These are phyloP conservation scores for Nasonia vitripennis DNA, from an alignment of 1,140 invertebrate genomes.

Conservation along the genomic window DNA sequence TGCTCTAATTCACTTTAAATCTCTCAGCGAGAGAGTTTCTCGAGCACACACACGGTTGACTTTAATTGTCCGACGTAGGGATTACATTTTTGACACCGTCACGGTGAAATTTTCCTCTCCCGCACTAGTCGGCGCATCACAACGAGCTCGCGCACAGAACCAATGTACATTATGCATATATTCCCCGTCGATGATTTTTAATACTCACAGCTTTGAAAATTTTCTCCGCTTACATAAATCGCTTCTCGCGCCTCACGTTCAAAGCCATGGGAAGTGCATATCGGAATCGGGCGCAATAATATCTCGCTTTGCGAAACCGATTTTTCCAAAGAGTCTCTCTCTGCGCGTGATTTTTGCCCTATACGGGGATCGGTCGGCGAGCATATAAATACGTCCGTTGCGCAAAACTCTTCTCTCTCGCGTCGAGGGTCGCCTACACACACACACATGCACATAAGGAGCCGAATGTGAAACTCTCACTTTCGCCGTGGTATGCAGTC, in stretches of 20 bases:
- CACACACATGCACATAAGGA: not conserved
- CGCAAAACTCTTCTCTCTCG: not conserved
- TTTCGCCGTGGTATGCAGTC: conserved; percentile 55
- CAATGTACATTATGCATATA: not conserved
- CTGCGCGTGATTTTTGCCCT: not conserved
- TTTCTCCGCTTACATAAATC: not conserved
- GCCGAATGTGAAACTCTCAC: conserved; percentile 61
- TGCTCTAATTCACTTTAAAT: not conserved
- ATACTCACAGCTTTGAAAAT: not conserved
- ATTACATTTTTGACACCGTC: not conserved
- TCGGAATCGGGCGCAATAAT: not conserved
- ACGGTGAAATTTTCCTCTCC: too few species aligned
- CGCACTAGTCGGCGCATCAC: too few species aligned
- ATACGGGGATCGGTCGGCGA: not conserved
- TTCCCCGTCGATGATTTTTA: not conserved
- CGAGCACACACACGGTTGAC: not conserved
- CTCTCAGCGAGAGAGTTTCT: not conserved
- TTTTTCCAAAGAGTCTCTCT: not conserved
- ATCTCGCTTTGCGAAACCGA: not conserved
- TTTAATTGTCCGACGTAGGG: not conserved
- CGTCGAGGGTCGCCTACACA: conserved; percentile 40
- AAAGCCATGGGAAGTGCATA: not conserved
- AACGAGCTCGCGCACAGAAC: too few species aligned
- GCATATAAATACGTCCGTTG: conserved; percentile 31
- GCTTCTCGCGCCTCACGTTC: not conserved